Conservation (phyloP, 2,888 invertebrate genomes). For the Chironomus tentans region DNA sequence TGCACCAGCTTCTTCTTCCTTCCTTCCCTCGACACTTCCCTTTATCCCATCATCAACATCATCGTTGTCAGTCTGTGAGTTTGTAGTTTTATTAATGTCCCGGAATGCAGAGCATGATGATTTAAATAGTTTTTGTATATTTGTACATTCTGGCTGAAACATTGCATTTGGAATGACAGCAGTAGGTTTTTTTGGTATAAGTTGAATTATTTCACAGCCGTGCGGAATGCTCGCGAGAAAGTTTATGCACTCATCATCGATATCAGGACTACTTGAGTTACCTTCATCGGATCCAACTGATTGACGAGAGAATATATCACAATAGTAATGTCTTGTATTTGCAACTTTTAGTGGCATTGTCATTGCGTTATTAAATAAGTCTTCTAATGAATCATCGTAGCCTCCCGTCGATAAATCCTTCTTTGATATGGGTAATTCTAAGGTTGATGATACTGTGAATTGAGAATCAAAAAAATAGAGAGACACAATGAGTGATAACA, state of each 20-base stretch:
- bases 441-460: slow-evolving; percentile 16
- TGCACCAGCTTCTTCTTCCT: not conserved
- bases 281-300: slow-evolving; percentile 5
- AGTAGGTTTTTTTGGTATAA: slow-evolving; percentile 21
- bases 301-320: slow-evolving; percentile 25
- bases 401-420: not conserved
- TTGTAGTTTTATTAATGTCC: not conserved
- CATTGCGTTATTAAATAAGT: not conserved
- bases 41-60: not conserved
- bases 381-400: slow-evolving; percentile 14
- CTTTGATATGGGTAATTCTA: slow-evolving; percentile 12
- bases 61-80: not conserved
- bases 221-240: slow-evolving; percentile 14
- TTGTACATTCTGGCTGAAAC: slow-evolving; percentile 24
- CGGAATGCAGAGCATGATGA: slow-evolving; percentile 23
- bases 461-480: not conserved
- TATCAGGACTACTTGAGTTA: not conserved
- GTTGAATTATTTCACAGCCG: slow-evolving; percentile 22
- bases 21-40: not conserved
- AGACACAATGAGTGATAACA: not conserved
- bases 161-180: not conserved
- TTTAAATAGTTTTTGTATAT: slow-evolving; percentile 8
- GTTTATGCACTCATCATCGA: slow-evolving; percentile 18
- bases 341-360: not conserved
- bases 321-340: slow-evolving; percentile 2